Percentiles rank a stretch among this genome's conserved stretches.
Conservation (phyloP, 2,888 invertebrate genomes). For the Hipparchia sbordonii region DNA sequence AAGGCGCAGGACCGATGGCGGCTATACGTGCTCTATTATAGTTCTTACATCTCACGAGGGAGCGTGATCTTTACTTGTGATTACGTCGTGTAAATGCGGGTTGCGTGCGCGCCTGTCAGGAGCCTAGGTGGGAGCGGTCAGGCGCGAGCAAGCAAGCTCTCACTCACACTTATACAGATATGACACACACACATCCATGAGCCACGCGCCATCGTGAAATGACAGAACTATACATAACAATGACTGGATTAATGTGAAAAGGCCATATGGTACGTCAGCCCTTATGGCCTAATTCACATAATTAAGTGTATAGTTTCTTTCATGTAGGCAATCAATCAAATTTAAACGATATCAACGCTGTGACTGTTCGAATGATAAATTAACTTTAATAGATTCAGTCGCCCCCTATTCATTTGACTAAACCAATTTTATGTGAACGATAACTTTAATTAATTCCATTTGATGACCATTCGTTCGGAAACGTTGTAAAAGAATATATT, state of each 20-base stretch:
- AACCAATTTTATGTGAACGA: constrained; percentile 35
- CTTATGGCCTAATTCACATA: constrained; percentile 21
- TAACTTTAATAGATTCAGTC: constrained; percentile 68
- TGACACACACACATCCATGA: too few relatives aligned
- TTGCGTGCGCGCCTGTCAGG: too few relatives aligned
- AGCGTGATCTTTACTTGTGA: too few relatives aligned
- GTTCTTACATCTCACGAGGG: too few relatives aligned
- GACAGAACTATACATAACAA: too few relatives aligned
- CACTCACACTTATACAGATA: too few relatives aligned
- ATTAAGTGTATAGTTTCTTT: constrained; percentile 23
- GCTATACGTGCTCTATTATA: too few relatives aligned
- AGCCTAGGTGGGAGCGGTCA: too few relatives aligned
- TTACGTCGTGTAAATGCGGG: too few relatives aligned
- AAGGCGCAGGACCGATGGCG: too few relatives aligned
- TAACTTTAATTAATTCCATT: constrained; percentile 55
- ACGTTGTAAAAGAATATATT: constrained; percentile 23
- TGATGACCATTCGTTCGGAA: constrained; percentile 29
- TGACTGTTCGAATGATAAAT: constrained; percentile 68
- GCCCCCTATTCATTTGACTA: constrained; percentile 49
- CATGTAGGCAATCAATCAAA: constrained; percentile 68
- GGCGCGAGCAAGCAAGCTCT: too few relatives aligned
- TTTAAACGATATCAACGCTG: constrained; percentile 59
- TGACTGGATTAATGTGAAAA: not conserved
- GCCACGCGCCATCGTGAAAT: too few relatives aligned
- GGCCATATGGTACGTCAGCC: not conserved